A percentile compares a stretch with the other conserved stretches of the same genome.
Evolutionary conservation across 35 echinoderm and acorn worm species (phyloP).

Genomic region (Strongylocentrotus purpuratus): DNA sequence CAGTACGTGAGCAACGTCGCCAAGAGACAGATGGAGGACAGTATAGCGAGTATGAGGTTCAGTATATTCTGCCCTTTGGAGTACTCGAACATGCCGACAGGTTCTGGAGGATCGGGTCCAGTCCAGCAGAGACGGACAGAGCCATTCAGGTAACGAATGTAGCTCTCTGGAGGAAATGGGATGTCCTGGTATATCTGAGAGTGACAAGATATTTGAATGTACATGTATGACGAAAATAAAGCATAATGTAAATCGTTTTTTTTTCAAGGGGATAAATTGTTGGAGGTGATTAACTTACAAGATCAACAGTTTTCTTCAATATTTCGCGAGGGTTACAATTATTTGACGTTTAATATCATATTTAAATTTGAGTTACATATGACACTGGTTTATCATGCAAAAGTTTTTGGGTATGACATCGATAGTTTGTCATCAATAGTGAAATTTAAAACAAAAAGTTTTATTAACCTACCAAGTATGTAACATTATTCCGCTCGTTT

Average conservation of each 20-base stretch:
- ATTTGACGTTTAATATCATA: background rate
- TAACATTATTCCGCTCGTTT: background rate
- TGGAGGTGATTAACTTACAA: background rate
- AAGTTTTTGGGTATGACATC: background rate
- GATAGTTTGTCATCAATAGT: too few relatives aligned
- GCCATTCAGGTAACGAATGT: background rate
- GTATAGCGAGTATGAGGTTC: background rate
- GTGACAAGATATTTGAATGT: background rate
- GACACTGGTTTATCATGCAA: background rate
- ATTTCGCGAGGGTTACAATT: too few relatives aligned
- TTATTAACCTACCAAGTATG: background rate
- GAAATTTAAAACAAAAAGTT: too few relatives aligned
- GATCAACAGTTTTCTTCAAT: too few relatives aligned
- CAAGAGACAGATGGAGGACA: background rate
- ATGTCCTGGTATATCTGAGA: background rate
- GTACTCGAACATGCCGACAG: background rate
- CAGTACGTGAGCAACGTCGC: background rate
- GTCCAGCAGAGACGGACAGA: constrained; percentile 14
- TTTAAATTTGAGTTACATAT: background rate
- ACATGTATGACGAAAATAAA: too few relatives aligned
- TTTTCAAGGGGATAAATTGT: too few relatives aligned
- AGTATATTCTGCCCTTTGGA: background rate
- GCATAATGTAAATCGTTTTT: too few relatives aligned
- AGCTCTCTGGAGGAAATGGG: background rate
- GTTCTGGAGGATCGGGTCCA: background rate